These are phyloP conservation scores for Sebastes minor DNA, from an alignment of 2,797 vertebrate genomes.

Conservation along the genomic window DNA sequence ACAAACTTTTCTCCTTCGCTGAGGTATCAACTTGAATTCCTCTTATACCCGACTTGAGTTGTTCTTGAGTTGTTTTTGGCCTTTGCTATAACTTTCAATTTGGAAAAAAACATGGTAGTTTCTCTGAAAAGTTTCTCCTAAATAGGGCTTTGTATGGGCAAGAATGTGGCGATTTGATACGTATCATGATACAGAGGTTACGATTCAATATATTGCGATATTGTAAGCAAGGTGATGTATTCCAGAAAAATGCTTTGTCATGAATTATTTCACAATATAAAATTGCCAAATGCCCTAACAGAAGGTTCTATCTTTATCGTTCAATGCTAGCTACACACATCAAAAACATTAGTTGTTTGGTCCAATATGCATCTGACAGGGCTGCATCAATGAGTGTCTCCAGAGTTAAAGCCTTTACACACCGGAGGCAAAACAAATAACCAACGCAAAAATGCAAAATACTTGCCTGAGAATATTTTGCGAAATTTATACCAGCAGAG, in stretches of 20 bases:
- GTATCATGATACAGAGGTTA: too few relatives aligned
- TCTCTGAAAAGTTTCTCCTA: background rate
- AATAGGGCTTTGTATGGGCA: too few relatives aligned
- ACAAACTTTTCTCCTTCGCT: background rate
- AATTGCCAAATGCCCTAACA: background rate
- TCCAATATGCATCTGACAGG: background rate
- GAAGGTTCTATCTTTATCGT: background rate
- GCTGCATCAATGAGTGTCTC: background rate
- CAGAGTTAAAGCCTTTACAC: background rate
- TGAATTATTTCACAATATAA: background rate
- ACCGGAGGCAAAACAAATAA: too few relatives aligned
- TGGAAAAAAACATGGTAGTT: background rate
- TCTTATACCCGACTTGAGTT: background rate
- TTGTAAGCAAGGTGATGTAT: too few relatives aligned
- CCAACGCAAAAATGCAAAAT: too few relatives aligned
- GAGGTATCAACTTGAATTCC: background rate
- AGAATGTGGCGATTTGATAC: too few relatives aligned
- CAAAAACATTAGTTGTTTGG: background rate
- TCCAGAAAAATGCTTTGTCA: background rate
- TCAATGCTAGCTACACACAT: background rate
- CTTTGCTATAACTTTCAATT: background rate
- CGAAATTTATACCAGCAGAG: too few relatives aligned
- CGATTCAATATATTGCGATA: too few relatives aligned
- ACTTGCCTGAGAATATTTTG: too few relatives aligned
- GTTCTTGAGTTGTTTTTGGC: background rate